Conservation (phyloP, 2,888 invertebrate genomes). For the Sialis fuliginosa region DNA sequence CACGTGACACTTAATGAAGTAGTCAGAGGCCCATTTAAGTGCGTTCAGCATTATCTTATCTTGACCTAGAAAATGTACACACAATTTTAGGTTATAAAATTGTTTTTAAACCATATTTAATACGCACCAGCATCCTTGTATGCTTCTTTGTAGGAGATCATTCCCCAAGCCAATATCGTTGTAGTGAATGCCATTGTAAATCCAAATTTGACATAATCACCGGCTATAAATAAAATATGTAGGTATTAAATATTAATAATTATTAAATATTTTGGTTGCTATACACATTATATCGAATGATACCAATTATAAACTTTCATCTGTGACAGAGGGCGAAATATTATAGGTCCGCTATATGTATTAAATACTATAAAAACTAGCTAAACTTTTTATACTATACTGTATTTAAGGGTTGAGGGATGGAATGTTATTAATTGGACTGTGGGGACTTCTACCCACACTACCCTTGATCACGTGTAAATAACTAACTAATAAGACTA, state of each 20-base stretch:
- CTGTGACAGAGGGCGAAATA: no score
- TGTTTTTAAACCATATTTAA: not conserved
- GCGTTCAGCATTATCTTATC: slow-evolving; percentile 25
- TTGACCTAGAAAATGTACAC: slow-evolving; percentile 18
- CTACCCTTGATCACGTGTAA: no score
- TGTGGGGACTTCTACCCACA: no score
- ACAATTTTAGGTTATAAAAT: not conserved
- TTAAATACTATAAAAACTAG: no score
- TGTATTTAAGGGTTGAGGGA: no score
- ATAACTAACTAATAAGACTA: no score
- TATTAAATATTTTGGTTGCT: not conserved
- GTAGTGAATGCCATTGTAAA: slow-evolving; percentile 36
- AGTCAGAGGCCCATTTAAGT: slow-evolving; percentile 39
- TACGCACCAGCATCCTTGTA: slow-evolving; percentile 25
- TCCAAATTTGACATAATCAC: slow-evolving; percentile 37
- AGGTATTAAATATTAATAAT: not conserved
- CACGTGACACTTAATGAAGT: slow-evolving; percentile 37
- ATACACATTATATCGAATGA: not conserved
- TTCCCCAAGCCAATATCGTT: slow-evolving; percentile 34
- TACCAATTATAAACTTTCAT: no score
- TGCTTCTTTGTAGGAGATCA: slow-evolving; percentile 29
- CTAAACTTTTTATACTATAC: no score
- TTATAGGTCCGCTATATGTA: no score
- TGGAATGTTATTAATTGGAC: no score
- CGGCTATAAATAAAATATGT: slow-evolving; percentile 23